Evolutionary conservation across 2,113 vertebrate species (phyloP), one percentile per base, ranked within the genome.

Genomic region (Oenanthe oenanthe): DNA sequence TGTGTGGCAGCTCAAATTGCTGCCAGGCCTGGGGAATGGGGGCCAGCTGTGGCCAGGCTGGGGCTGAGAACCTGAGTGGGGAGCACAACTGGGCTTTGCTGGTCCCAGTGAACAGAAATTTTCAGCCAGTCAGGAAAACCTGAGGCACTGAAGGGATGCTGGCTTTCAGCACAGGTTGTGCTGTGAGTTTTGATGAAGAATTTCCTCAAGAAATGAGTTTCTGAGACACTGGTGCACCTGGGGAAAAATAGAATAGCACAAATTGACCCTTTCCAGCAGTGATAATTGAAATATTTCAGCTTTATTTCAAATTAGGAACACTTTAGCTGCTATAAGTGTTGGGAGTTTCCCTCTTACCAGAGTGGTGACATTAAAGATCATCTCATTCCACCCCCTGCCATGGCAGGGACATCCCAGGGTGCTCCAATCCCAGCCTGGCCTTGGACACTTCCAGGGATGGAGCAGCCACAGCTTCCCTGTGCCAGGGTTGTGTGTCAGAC

Each of bases 21-120:
- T 62, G 26, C 2, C 28, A 34, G 79, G 73, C 13, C 5, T 0
- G 2, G 60, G 70, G 63, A 66, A 13, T 2, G 61, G 86, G 54
- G 68, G 14, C 6, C 88, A 83, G 76, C 92, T 78, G 92, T 61
- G 57, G 36, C 71, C 75, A 61, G 65, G 60, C 79, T 51, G 13
- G 13, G 70, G 57, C 7, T 17, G 42, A 62, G 54, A 58, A 18
- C 3, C n/a, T 9, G 10, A 0, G 1, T 3, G 42, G 3, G 47
- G 60, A 13, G 75, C 7, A 54, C 61, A 40, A 16, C 0, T 7
- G 51, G 4, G 2, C 19, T 50, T 13, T 11, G 60, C 56, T 17
- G 85, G 6, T 67, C 54, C 81, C 48, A 38, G 4, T 4, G 63
- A 21, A 0, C 6, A 47, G 67, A n/a, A 38, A 15, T 53, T 42